Percentiles rank a stretch among this genome's conserved stretches.
Evolutionary conservation across 2,797 vertebrate species (phyloP).

Genomic region (Bufotes viridis): DNA sequence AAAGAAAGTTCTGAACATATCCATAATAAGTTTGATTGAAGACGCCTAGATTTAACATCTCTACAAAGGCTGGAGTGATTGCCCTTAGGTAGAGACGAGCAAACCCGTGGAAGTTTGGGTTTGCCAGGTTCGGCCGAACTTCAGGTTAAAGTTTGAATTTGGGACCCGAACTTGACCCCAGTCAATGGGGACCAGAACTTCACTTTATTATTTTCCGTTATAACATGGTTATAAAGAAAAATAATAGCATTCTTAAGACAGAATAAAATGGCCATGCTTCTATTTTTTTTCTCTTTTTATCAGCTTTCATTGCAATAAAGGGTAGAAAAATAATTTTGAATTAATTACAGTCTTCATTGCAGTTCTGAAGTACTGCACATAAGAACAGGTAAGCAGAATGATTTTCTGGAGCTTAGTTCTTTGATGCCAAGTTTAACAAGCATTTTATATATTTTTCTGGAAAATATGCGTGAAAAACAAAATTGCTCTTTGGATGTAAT

Average conservation of each 20-base stretch:
- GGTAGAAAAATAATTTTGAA: conserved; percentile 32
- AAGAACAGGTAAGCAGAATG: conserved; percentile 43
- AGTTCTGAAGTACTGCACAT: conserved; percentile 42
- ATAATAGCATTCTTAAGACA: too few species aligned
- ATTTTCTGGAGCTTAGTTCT: conserved; percentile 48
- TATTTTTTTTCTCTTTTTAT: conserved; percentile 67
- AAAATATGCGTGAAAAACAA: conserved; percentile 26
- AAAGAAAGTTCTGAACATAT: too few species aligned
- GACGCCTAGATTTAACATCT: background rate
- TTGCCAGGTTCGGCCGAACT: too few species aligned
- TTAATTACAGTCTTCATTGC: conserved; percentile 41
- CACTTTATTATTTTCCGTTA: too few species aligned
- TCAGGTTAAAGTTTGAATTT: too few species aligned
- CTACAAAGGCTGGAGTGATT: background rate
- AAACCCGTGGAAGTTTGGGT: too few species aligned
- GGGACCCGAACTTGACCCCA: too few species aligned
- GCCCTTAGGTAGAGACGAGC: background rate
- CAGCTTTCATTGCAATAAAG: conserved; percentile 58
- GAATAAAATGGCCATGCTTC: conserved; percentile 71
- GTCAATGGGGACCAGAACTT: too few species aligned
- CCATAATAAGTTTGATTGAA: too few species aligned
- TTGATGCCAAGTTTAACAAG: conserved; percentile 17
- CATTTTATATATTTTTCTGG: conserved; percentile 41
- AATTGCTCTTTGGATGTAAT: conserved; percentile 1
- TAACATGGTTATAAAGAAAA: too few species aligned